Evolutionary conservation across 1,140 invertebrate species (phyloP).

Genomic region (Trichonephila clavipes): DNA sequence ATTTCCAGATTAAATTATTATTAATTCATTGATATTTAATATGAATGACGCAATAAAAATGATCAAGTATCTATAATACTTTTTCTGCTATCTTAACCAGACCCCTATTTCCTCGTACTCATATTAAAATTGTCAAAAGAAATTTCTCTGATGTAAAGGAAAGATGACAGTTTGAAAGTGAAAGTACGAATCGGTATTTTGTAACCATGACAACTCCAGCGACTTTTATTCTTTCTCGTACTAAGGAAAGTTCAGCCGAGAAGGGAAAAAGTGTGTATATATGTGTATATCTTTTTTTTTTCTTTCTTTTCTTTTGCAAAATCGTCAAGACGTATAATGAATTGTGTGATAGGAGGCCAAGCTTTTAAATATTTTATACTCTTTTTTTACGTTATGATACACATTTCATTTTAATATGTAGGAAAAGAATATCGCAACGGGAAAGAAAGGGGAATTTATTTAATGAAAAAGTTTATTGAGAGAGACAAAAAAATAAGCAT

Average conservation of each 20-base stretch:
- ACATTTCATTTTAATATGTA: neutral
- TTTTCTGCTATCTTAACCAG: neutral
- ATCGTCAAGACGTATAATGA: neutral
- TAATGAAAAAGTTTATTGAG: no score
- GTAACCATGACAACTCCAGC: neutral
- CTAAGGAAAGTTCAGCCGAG: neutral
- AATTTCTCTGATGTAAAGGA: neutral
- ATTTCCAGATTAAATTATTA: neutral
- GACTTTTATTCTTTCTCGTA: neutral
- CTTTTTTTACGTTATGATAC: neutral
- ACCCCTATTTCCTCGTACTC: neutral
- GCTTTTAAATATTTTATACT: neutral
- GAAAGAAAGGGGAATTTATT: no score
- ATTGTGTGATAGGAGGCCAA: neutral
- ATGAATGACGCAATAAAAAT: neutral
- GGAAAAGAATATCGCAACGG: neutral
- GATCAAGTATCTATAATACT: no score
- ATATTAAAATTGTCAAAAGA: neutral
- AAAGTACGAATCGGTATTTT: neutral
- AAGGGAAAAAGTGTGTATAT: neutral
- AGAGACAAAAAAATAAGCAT: no score
- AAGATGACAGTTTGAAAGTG: neutral
- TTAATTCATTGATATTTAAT: neutral
- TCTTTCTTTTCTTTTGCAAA: neutral
- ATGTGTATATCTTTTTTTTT: no score